These are phyloP conservation scores for Misgurnus anguillicaudatus DNA, from an alignment of 2,113 vertebrate genomes.

Conservation along the genomic window DNA sequence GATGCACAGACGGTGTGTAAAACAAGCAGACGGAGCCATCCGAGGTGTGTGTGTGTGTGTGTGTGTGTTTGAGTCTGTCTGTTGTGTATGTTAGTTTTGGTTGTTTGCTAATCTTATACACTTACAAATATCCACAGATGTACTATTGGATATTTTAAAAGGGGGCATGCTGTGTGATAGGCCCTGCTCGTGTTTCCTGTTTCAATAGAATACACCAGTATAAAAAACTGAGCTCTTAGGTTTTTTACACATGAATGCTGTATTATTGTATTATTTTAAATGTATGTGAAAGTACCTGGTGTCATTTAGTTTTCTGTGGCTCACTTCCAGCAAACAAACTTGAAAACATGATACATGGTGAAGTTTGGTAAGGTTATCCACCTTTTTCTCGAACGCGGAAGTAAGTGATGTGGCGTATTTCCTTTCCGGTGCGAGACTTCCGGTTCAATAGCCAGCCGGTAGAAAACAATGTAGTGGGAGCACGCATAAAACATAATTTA, in stretches of 20 bases:
- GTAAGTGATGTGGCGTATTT: no score
- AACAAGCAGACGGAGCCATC: constrained; percentile 37
- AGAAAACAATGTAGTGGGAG: no score
- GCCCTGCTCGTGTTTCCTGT: no score
- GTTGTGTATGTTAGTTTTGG: background rate
- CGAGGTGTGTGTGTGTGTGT: constrained; percentile 63
- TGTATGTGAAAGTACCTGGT: background rate
- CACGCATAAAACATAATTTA: no score
- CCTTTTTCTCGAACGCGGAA: no score
- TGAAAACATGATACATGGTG: constrained; percentile 1
- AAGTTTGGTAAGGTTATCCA: background rate
- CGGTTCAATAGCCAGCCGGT: no score
- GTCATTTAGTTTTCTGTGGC: background rate
- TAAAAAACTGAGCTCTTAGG: no score
- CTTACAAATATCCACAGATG: background rate
- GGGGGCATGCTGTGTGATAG: constrained; percentile 14
- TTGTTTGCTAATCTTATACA: no score
- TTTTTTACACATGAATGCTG: no score
- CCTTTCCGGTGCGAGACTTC: no score
- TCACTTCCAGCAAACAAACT: constrained; percentile 2
- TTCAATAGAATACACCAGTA: no score
- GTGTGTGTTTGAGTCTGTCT: constrained; percentile 23
- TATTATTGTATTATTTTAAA: no score
- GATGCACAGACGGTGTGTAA: constrained; percentile 35
- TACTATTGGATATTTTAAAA: background rate